Conservation (phyloP, 2,113 vertebrate species). For the Neopipo cinnamomea region DNA sequence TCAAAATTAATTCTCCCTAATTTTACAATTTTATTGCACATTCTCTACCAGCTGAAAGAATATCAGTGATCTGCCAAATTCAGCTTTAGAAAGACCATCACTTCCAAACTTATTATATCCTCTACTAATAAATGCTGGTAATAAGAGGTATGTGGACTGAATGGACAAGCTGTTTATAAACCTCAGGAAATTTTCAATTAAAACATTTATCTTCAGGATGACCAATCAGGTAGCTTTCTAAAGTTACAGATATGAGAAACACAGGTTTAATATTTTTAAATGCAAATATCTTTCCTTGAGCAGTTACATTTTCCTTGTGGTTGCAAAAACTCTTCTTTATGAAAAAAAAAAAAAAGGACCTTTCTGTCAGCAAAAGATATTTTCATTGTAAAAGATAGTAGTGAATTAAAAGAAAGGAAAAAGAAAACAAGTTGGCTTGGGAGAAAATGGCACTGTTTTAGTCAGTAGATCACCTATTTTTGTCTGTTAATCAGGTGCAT, state of each 20-base stretch:
- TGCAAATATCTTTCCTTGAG: neutral
- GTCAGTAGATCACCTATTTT: neutral
- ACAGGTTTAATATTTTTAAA: neutral
- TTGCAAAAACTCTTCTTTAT: neutral
- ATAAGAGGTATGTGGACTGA: neutral
- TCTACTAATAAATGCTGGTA: neutral
- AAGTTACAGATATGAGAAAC: neutral
- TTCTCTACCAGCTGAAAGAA: neutral
- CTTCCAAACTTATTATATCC: neutral
- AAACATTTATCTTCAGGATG: neutral
- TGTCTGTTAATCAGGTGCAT: neutral
- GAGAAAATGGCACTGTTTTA: neutral
- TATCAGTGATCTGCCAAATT: neutral
- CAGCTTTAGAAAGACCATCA: neutral
- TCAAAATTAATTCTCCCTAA: neutral
- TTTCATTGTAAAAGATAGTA: neutral
- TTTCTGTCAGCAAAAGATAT: neutral
- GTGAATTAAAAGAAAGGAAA: neutral
- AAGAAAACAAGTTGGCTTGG: neutral
- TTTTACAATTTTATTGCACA: slow-evolving; percentile 6
- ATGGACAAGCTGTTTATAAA: neutral
- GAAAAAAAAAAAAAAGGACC: neutral
- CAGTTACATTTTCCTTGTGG: neutral
- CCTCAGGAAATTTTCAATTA: neutral
- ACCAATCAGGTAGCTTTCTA: neutral